Conservation (phyloP, 2,888 invertebrate species). For the Tetragonula carbonaria region DNA sequence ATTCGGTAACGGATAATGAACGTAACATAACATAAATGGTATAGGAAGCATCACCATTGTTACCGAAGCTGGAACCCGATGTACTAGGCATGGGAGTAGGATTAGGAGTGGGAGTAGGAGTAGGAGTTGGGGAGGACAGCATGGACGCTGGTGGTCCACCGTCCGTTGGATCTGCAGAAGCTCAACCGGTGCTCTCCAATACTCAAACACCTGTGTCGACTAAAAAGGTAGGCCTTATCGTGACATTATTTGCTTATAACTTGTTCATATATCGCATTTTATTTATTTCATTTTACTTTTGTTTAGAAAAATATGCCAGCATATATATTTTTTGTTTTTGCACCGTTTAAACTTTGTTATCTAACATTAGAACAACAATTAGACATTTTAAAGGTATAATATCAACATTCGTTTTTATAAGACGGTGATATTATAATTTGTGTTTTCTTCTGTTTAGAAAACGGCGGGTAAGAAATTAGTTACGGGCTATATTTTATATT, state of each 20-base stretch:
- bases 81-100: slow-evolving; percentile 82
- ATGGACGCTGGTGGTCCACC: slow-evolving; percentile 88
- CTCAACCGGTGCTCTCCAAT: slow-evolving; percentile 83
- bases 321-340: slow-evolving; percentile 74
- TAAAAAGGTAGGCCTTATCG: slow-evolving; percentile 81
- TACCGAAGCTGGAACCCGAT: slow-evolving; percentile 83
- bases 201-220: slow-evolving; percentile 82
- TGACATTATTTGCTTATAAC: slow-evolving; percentile 68
- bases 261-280: slow-evolving; percentile 67
- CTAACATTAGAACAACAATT: slow-evolving; percentile 68
- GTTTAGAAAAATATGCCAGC: slow-evolving; percentile 82
- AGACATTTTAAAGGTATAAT: slow-evolving; percentile 65
- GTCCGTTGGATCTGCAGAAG: slow-evolving; percentile 89
- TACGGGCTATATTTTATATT: slow-evolving; percentile 99
- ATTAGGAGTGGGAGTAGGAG: slow-evolving; percentile 81
- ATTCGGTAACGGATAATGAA: slow-evolving; percentile 66
- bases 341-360: slow-evolving; percentile 72
- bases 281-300: slow-evolving; percentile 68
- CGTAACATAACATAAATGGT: slow-evolving; percentile 79
- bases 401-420: slow-evolving; percentile 52
- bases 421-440: slow-evolving; percentile 78
- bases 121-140: slow-evolving; percentile 82
- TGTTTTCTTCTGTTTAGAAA: slow-evolving; percentile 83
- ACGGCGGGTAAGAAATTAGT: slow-evolving; percentile 91
- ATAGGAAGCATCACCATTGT: slow-evolving; percentile 82